Evolutionary conservation across 2,888 invertebrate species (phyloP).

Genomic region (Drosophila tripunctata): DNA sequence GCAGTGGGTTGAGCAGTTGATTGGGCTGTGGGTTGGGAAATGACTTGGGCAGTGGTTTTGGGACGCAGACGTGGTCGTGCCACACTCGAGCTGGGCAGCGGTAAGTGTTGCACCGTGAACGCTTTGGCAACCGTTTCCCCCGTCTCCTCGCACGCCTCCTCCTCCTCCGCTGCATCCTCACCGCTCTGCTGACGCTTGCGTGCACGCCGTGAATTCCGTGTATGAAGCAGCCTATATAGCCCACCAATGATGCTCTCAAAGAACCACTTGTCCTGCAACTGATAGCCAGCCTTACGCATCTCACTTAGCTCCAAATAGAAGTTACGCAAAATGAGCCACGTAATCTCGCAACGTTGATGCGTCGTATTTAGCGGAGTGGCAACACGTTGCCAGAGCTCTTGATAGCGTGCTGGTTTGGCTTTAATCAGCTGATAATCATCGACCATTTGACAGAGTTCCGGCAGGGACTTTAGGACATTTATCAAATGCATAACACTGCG

Average conservation of each 20-base stretch:
- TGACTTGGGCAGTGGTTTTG: background rate
- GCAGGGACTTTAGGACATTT: conserved; percentile 47
- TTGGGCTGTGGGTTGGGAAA: too few species aligned
- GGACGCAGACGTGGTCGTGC: too few species aligned
- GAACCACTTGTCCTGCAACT: conserved; percentile 81
- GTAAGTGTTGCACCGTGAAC: too few species aligned
- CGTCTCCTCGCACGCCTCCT: too few species aligned
- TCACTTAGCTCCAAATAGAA: conserved; percentile 73
- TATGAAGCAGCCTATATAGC: conserved; percentile 39
- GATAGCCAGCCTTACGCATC: conserved; percentile 71
- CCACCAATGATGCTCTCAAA: conserved; percentile 73
- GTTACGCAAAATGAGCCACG: conserved; percentile 77
- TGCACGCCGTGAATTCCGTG: background rate
- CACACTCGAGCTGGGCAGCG: too few species aligned
- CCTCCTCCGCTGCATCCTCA: too few species aligned
- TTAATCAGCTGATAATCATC: conserved; percentile 19
- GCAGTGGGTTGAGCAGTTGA: too few species aligned
- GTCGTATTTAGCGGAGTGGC: conserved; percentile 15
- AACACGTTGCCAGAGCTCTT: conserved; percentile 55
- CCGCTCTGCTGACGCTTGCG: background rate
- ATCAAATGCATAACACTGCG: conserved; percentile 64
- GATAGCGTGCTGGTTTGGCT: conserved; percentile 35
- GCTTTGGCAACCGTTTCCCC: too few species aligned
- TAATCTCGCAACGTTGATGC: conserved; percentile 74
- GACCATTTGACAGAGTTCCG: conserved; percentile 46